Conservation (phyloP, 1,140 invertebrate species). For the Mactra quadrangularis region DNA sequence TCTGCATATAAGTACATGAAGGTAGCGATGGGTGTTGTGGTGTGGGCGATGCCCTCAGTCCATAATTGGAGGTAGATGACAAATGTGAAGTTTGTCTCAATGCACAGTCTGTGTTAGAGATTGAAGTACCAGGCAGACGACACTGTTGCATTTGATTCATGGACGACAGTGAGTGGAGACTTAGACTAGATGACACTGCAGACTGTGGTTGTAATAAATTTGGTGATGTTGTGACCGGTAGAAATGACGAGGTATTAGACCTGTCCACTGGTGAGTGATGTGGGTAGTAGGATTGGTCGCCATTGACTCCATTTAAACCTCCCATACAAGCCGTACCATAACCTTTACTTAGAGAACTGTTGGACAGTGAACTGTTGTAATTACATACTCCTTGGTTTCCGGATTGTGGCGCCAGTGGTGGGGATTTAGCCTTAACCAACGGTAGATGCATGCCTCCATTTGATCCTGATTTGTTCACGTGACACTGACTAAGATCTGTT, state of each 20-base stretch:
- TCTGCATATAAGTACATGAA: slow-evolving; percentile 80
- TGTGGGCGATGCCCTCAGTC: slow-evolving; percentile 70
- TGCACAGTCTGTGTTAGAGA: slow-evolving; percentile 70
- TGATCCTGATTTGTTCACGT: slow-evolving; percentile 61
- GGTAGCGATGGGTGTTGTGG: slow-evolving; percentile 74
- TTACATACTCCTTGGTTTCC: slow-evolving; percentile 18
- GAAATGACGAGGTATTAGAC: slow-evolving; percentile 66
- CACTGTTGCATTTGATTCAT: slow-evolving; percentile 77
- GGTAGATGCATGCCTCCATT: slow-evolving; percentile 46
- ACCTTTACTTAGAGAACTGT: slow-evolving; percentile 33
- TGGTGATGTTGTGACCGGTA: slow-evolving; percentile 72
- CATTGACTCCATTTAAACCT: slow-evolving; percentile 14
- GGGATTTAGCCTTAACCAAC: slow-evolving; percentile 45
- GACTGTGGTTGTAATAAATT: slow-evolving; percentile 64
- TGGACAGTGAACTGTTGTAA: slow-evolving; percentile 38
- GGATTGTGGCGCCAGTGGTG: slow-evolving; percentile 32
- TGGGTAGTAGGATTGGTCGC: slow-evolving; percentile 74
- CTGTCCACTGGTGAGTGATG: slow-evolving; percentile 73
- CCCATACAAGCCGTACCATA: slow-evolving; percentile 63
- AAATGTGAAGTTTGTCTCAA: slow-evolving; percentile 70
- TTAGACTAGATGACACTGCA: slow-evolving; percentile 66
- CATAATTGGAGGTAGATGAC: slow-evolving; percentile 69
- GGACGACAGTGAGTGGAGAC: slow-evolving; percentile 63
- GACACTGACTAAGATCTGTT: slow-evolving; percentile 65
- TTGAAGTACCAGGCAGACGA: slow-evolving; percentile 66